These are phyloP conservation scores for Holotrichia oblita DNA, from an alignment of 1,140 invertebrate genomes.

Conservation along the genomic window DNA sequence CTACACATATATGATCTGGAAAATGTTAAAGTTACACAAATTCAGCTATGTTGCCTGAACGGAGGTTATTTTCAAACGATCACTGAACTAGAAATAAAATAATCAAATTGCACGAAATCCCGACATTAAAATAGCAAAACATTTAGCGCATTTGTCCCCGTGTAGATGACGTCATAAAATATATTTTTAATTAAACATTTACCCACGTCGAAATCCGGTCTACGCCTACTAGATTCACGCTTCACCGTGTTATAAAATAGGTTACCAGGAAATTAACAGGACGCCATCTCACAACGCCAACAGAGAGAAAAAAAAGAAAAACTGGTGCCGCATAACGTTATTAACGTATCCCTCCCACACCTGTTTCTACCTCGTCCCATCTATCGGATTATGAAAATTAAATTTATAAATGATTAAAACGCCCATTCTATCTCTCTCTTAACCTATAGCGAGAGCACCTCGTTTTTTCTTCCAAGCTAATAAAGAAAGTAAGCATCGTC, in stretches of 20 bases:
- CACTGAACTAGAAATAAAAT: too few relatives aligned
- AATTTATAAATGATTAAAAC: constrained; percentile 10
- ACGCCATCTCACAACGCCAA: neutral
- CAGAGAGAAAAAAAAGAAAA: neutral
- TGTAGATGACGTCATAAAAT: neutral
- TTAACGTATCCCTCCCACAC: neutral
- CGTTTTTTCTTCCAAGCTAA: neutral
- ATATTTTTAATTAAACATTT: neutral
- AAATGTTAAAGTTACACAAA: too few relatives aligned
- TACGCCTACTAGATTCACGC: neutral
- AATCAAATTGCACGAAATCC: too few relatives aligned
- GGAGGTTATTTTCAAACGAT: too few relatives aligned
- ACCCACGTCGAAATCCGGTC: neutral
- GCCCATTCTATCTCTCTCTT: too few relatives aligned
- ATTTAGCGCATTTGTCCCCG: neutral
- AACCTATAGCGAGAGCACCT: too few relatives aligned
- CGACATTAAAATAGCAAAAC: neutral
- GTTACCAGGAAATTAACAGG: neutral
- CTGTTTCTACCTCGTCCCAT: neutral
- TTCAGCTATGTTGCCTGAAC: too few relatives aligned
- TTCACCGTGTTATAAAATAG: neutral
- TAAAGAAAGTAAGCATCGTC: neutral
- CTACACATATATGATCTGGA: too few relatives aligned
- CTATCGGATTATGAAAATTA: constrained; percentile 12
- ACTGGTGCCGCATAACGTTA: neutral